Evolutionary conservation across 2,888 invertebrate species (phyloP).

Genomic region (Elegia similella): DNA sequence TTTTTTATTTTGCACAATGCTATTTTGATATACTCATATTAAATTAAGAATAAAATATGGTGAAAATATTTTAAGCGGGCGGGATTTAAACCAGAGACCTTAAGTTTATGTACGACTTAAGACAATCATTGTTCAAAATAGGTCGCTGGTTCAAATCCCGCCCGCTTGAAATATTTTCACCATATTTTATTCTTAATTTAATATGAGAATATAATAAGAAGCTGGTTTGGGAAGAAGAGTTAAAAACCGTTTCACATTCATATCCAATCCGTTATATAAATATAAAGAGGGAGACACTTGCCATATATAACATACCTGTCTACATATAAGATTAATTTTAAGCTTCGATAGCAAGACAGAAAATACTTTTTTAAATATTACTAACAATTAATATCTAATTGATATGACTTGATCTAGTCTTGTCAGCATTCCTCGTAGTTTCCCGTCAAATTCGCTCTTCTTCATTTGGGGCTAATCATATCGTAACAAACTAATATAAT

Average conservation of each 20-base stretch:
- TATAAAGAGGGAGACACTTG: background rate
- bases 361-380: background rate
- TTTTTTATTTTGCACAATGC: too few relatives aligned
- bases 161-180: too few relatives aligned
- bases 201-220: too few relatives aligned
- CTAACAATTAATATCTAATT: background rate
- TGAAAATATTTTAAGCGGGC: too few relatives aligned
- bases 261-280: background rate
- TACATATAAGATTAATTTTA: background rate
- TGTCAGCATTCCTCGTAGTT: background rate
- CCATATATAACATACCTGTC: background rate
- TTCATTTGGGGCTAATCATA: constrained; percentile 1
- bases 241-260: background rate
- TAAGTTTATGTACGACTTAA: too few relatives aligned
- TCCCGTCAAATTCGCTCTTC: background rate
- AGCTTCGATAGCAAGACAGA: background rate
- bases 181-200: too few relatives aligned
- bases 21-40: too few relatives aligned
- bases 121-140: too few relatives aligned
- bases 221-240: too few relatives aligned
- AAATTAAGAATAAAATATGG: too few relatives aligned
- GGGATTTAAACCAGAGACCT: too few relatives aligned
- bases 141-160: too few relatives aligned
- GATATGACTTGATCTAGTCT: constrained; percentile 10
- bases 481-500: background rate